Evolutionary conservation across 2,888 invertebrate species (phyloP), one percentile per base, ranked within the genome.

Genomic region (Drosophila antonietae): DNA sequence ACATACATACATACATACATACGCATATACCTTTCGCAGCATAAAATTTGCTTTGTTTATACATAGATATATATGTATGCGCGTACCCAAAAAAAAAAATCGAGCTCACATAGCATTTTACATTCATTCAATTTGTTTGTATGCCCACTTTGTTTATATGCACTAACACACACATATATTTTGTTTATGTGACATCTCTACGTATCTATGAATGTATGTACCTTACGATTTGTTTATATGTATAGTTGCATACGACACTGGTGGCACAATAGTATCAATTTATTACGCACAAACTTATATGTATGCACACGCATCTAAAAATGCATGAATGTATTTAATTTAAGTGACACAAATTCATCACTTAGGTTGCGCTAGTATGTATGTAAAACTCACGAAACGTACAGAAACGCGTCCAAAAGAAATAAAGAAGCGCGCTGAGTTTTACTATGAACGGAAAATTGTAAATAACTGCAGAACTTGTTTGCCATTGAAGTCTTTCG

Each of bases 401-500:
- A 73, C 60, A 59, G 33, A 73, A 73, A 59, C 65, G 68, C 68
- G 64, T 75, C 59, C 39, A 76, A 73, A 68, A 55, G 39, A 61
- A 72, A 69, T 57, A 72, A 80, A 66, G 63, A 64, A 70, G 56
- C 80, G 78, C 63, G 78, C 33, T 55, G 65, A 60, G 70, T 62
- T 78, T 69, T 66, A 59, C 66, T 53, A 63, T 68, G 75, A 81
- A 71, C 78, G 60, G 69, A 69, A 81, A 77, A 86, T 90, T 90
- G 86, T 88, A 90, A 90, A 90, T 90, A 90, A 90, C 90, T 90
- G 79, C 88, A 80, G 68, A 87, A 85, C 85, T 88, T 81, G 88
- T 87, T 83, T 72, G 68, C 49, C 68, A 80, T 81, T 79, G 81
- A 83, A 83, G 81, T 82, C 81, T 83, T 82, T 83, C 51, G 81